Evolutionary conservation across 2,888 invertebrate genomes (phyloP), one percentile per base, ranked within the genome.

Genomic region (Omphaloscelis lunosa): DNA sequence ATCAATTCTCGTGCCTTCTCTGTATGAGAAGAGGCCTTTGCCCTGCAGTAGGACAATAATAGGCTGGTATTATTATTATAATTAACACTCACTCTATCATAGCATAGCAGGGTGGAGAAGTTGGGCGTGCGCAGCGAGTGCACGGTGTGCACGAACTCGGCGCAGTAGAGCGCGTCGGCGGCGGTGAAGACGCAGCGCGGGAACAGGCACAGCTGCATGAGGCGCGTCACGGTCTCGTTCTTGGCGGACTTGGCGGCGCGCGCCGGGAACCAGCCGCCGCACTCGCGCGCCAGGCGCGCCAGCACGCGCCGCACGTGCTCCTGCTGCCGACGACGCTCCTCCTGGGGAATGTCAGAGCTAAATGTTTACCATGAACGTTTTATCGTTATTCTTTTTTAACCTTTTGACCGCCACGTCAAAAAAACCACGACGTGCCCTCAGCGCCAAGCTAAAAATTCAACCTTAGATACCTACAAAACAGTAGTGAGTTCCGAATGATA

Each of bases 161-260:
- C 99, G 96, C 99, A 99, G 96, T 99, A 99, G 76, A 99, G 97
- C 53, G 99, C 99, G 97, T 99, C 99, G 71, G 98, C 97, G 70
- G 99, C 98, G 34, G 99, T 99, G 96, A 99, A 99, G 82, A 99
- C 98, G 95, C 99, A 99, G 89, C 99, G 98, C 41, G 99, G 99
- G 95, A 99, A 99, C 86, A 99, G 97, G 95, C 99, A 99, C 78
- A 99, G 97, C 95, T 99, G 99, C 91, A 99, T 97, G 94, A 99
- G 99, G 89, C 99, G 98, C 48, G 99, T 99, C 77, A 99, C 99
- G 1, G 99, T 99, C 96, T 99, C 99, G 95, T 99, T 99, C 96
- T 99, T 99, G 72, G 99, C 99, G 2, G 98, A 98, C 94, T 99
- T 99, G 69, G 98, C 98, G 65, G 98, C 98, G 89, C 98, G 97